phyloP scores from a whole-genome alignment of 2,888 invertebrate genomes.

The Cephonodes hylas region DNA sequence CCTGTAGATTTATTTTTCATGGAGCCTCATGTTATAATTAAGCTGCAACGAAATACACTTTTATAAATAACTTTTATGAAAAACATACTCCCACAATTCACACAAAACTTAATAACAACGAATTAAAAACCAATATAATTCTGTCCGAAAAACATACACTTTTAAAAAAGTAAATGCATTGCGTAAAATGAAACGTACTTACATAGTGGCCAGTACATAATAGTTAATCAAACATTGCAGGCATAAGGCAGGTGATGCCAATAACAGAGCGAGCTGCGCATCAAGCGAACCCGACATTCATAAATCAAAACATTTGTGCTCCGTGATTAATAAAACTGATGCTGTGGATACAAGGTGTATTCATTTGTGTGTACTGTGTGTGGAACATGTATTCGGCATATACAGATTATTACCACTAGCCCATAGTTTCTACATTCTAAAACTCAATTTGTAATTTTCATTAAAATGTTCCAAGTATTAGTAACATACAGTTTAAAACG shows the following conservation, averaged over 20 bases:
- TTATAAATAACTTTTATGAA: no score
- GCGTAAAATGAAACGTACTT: neutral
- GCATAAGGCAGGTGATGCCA: neutral
- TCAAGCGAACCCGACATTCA: conserved; percentile 42
- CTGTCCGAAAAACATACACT: neutral
- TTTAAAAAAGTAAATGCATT: neutral
- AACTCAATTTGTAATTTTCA: no score
- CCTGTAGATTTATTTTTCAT: no score
- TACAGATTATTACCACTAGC: neutral
- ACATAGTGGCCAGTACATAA: neutral
- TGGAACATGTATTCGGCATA: neutral
- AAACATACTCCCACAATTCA: no score
- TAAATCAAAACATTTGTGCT: conserved; percentile 73
- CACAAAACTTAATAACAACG: no score
- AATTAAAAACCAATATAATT: no score
- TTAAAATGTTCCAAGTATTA: no score
- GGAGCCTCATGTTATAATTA: no score
- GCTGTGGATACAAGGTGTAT: conserved; percentile 14
- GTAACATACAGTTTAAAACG: no score
- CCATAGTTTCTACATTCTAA: no score
- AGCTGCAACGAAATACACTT: no score
- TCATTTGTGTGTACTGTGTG: neutral
- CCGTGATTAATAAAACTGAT: conserved; percentile 71
- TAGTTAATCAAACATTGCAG: neutral
- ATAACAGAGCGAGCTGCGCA: conserved; percentile 25